Conservation (phyloP, 2,113 vertebrate genomes). For the Caranx ignobilis region DNA sequence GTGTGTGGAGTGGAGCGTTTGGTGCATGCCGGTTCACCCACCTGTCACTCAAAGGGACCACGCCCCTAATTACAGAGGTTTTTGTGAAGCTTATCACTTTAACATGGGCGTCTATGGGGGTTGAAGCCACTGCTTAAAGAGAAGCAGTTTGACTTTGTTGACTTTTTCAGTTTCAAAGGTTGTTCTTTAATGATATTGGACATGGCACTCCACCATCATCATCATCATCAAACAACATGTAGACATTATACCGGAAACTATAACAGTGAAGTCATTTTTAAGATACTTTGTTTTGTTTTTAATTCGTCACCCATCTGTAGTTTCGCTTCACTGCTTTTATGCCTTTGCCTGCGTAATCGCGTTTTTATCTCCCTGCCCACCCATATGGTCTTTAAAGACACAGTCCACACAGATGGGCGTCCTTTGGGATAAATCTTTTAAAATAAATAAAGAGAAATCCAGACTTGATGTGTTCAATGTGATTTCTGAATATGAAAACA, state of each 20-base stretch:
- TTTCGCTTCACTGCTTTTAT: neutral
- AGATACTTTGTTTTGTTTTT: neutral
- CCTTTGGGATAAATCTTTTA: conserved; percentile 3
- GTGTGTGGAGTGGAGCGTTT: too few relatives aligned
- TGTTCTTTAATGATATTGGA: neutral
- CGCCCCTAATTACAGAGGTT: too few relatives aligned
- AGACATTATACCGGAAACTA: neutral
- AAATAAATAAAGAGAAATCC: conserved; percentile 3
- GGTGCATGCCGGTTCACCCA: too few relatives aligned
- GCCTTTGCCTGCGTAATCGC: conserved; percentile 41
- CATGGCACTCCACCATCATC: neutral
- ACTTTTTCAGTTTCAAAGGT: too few relatives aligned
- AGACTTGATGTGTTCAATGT: conserved; percentile 6
- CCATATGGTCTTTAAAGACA: conserved; percentile 43
- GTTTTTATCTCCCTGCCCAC: conserved; percentile 42
- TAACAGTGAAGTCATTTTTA: neutral
- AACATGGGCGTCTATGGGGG: too few relatives aligned
- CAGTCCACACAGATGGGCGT: conserved; percentile 53
- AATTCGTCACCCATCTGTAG: conserved; percentile 18
- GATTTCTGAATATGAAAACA: neutral
- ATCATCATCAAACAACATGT: neutral
- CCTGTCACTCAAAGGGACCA: too few relatives aligned
- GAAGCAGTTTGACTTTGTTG: too few relatives aligned
- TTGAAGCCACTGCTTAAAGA: too few relatives aligned
- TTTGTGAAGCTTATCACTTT: too few relatives aligned